Percentiles rank a stretch among this genome's conserved stretches.
These are phyloP conservation scores for Furnarius figulus DNA, from an alignment of 2,113 vertebrate species.

Conservation along the genomic window DNA sequence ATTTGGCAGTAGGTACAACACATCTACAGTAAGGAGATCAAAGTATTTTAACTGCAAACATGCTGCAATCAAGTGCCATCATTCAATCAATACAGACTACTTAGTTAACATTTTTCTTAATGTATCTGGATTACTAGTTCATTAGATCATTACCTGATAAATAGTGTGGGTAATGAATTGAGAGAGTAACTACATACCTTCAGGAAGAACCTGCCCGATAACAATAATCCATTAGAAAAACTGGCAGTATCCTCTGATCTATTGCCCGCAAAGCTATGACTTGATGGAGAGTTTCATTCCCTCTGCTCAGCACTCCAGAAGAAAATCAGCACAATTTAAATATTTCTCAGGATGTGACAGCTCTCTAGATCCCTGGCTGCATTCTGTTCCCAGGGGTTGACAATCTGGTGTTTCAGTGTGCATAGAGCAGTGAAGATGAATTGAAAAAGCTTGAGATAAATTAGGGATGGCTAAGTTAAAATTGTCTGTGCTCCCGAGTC, in stretches of 20 bases:
- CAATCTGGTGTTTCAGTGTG: conserved; percentile 77
- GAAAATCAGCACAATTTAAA: conserved; percentile 81
- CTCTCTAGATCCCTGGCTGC: conserved; percentile 75
- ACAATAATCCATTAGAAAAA: conserved; percentile 81
- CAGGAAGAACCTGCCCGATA: conserved; percentile 78
- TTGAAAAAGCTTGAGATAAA: conserved; percentile 82
- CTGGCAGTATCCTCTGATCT: conserved; percentile 82
- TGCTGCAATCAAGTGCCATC: conserved; percentile 72
- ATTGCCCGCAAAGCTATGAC: conserved; percentile 79
- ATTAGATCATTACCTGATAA: conserved; percentile 76
- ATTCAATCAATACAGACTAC: conserved; percentile 66
- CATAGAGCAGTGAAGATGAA: conserved; percentile 78
- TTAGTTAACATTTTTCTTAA: conserved; percentile 65
- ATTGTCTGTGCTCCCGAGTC: conserved; percentile 80
- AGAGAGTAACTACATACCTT: conserved; percentile 81
- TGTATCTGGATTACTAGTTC: conserved; percentile 62
- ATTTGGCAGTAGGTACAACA: conserved; percentile 44
- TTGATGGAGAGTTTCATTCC: conserved; percentile 82
- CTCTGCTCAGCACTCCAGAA: conserved; percentile 81
- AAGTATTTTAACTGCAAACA: conserved; percentile 71
- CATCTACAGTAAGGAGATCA: conserved; percentile 54
- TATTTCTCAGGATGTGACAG: conserved; percentile 80
- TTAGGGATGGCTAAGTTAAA: conserved; percentile 84
- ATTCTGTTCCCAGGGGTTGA: conserved; percentile 77
- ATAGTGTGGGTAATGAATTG: conserved; percentile 72